Evolutionary conservation across 2,113 vertebrate species (phyloP).

Genomic region (Platichthys flesus): DNA sequence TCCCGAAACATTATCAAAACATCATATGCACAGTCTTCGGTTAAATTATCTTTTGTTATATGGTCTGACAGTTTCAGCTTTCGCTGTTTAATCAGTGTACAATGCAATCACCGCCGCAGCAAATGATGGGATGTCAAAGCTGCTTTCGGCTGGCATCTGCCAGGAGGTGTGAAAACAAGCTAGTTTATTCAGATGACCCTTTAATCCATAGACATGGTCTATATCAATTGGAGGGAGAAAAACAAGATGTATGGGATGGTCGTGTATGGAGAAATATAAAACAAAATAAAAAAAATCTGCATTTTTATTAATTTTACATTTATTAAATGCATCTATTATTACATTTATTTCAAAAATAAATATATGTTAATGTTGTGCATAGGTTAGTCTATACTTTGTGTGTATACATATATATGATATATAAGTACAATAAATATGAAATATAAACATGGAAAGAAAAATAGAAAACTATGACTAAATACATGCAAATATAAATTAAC

Average conservation of each 20-base stretch:
- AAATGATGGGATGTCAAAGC: constrained; percentile 43
- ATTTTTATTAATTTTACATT: background rate
- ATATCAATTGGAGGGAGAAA: background rate
- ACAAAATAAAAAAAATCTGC: too few relatives aligned
- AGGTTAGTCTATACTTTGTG: too few relatives aligned
- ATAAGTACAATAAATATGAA: too few relatives aligned
- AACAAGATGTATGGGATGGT: background rate
- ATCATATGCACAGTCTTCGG: constrained; percentile 4
- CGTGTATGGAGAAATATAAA: background rate
- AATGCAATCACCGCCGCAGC: constrained; percentile 31
- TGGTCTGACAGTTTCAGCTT: constrained; percentile 26
- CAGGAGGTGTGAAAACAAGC: constrained; percentile 60
- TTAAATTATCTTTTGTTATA: constrained; percentile 47
- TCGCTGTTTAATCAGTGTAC: constrained; percentile 46
- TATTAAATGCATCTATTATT: background rate
- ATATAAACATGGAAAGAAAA: background rate
- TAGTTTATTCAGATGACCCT: constrained; percentile 8
- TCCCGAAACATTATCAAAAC: constrained; percentile 21
- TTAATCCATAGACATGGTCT: constrained; percentile 28
- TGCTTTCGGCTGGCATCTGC: constrained; percentile 40
- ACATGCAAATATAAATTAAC: background rate
- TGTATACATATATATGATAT: too few relatives aligned
- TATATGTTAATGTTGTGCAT: too few relatives aligned
- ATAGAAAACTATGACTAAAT: background rate
- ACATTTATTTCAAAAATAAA: too few relatives aligned